Conservation (phyloP, 1,140 invertebrate genomes). For the Hesperophylax magnus region DNA sequence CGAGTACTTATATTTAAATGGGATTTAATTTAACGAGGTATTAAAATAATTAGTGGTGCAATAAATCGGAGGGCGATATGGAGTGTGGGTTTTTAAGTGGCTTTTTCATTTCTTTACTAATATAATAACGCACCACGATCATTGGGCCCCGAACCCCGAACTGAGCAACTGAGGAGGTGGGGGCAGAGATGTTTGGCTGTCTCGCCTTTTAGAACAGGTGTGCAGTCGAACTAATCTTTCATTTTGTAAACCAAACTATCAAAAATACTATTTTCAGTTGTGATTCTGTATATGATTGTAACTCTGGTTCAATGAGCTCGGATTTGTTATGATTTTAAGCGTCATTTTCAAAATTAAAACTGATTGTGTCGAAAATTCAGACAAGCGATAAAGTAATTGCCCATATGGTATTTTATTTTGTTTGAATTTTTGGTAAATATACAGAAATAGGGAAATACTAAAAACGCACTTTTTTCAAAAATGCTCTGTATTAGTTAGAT, state of each 20-base stretch:
- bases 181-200: no score
- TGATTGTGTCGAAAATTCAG: no score
- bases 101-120: constrained; percentile 19
- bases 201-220: not conserved
- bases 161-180: constrained; percentile 13
- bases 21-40: constrained; percentile 40
- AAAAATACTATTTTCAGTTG: not conserved
- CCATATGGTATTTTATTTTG: no score
- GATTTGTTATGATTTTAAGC: no score
- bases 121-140: constrained; percentile 26
- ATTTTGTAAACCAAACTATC: not conserved
- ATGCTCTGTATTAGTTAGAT: no score
- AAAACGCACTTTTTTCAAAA: no score
- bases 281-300: no score
- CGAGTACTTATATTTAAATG: constrained; percentile 20
- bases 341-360: no score
- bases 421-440: no score
- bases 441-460: no score
- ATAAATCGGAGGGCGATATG: constrained; percentile 24
- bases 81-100: constrained; percentile 25
- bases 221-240: not conserved
- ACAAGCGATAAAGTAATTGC: no score
- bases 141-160: not conserved
- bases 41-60: constrained; percentile 37
- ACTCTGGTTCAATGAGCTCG: no score